Base-by-base conservation (phyloP, 2,797 vertebrate genomes). In the Sebastes paucispinis region DNA sequence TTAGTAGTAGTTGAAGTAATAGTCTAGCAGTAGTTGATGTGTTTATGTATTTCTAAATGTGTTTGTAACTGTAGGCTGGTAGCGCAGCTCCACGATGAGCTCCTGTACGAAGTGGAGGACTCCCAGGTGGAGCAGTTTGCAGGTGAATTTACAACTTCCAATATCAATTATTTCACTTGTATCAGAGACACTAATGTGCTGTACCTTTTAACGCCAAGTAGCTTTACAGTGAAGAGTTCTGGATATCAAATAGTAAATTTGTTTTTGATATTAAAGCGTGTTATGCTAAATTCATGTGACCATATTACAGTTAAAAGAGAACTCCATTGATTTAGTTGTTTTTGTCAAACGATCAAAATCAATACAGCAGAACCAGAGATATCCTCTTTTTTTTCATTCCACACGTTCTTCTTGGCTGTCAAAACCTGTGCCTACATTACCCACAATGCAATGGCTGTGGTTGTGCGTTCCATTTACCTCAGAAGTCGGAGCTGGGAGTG, bases 81-180 rank as follows among this genome's bases (percentile, higher is more conserved):
- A 7, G 97, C 98, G 29, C 98, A 99, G 85, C 97, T 99, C 77
- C 97, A 99, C 0, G 98, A 99, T 3, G 97, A 99, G 85, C 94
- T 99, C 29, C 92, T 98, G 24, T 99, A 97, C 85, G 97, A 99
- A 84, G 98, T 98, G 81, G 96, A 97, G 86, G 96, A 97, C 72
- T 83, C 95, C 1, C 97, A 98, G 90, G 69, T 98, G 25, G 84
- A 95, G 3, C 91, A 96, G 77, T 97, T 98, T 91, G 95, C 97
- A 94, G 96, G 98, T 98, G 81, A 91, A 77, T 50, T 7, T 27
- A 6, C 10, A n/a, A 5, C 5, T 12, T 58, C 8, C 10, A 52
- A 1, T 11, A 36, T n/a, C 8, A n/a, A n/a, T 32, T 22, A 29
- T 65, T 39, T 31, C 10, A 32, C 12, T 55, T 22, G 1, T 73